Evolutionary conservation across 2,113 vertebrate species (phyloP).

Genomic region (Poicephalus gulielmi): DNA sequence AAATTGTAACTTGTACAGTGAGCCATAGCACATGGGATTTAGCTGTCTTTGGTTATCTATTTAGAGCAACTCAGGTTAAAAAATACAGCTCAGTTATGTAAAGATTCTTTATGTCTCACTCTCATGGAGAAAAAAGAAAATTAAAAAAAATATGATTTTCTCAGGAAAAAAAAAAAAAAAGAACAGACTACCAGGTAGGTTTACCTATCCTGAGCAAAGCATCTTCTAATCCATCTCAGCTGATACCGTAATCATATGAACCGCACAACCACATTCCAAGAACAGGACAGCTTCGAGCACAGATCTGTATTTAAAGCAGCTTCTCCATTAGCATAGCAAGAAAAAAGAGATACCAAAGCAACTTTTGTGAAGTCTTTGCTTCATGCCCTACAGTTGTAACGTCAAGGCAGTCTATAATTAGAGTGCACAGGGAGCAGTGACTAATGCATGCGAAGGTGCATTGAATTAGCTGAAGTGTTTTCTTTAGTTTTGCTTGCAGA

Average conservation of each 20-base stretch:
- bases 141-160: neutral
- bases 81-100: neutral
- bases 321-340: neutral
- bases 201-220: neutral
- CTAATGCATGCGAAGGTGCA: neutral
- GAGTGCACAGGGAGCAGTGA: neutral
- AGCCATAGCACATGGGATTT: neutral
- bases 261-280: neutral
- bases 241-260: neutral
- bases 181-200: neutral
- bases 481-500: constrained; percentile 22
- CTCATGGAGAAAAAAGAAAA: neutral
- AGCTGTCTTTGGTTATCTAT: neutral
- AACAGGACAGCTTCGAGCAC: neutral
- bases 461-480: neutral
- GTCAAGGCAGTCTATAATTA: neutral
- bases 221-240: neutral
- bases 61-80: constrained; percentile 5
- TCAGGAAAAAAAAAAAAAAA: neutral
- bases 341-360: neutral
- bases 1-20: constrained; percentile 18
- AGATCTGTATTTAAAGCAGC: neutral
- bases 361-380: neutral
- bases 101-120: neutral
- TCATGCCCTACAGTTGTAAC: neutral